Base-by-base conservation (phyloP, 1,140 invertebrate species). In the Manduca sexta region DNA sequence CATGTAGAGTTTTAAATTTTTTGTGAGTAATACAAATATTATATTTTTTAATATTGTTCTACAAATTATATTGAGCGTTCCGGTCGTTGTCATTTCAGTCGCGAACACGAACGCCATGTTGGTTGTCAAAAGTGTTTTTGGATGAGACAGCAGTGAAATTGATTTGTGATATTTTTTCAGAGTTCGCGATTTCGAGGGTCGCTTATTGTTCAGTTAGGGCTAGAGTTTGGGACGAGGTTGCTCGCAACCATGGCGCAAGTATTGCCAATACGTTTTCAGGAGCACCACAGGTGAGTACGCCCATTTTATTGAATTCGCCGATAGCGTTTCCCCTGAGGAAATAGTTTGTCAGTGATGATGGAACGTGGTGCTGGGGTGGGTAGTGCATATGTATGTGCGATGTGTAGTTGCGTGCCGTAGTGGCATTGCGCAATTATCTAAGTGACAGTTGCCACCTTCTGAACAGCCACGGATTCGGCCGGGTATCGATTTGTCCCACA, bases 221-320 rank as follows among this genome's bases (percentile, higher is more conserved):
- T n/a, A n/a, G n/a, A 71, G 67, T 58, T 69, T 67, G 64, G 65
- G 64, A 44, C 57, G 58, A 56, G 56, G 44, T 60, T 45, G 52
- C 33, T 46, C 49, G 55, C 62, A 71, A 88, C 84, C 79, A 94
- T 93, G 92, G 90, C 92, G 91, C 93, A 94, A 90, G 89, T 94
- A 87, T 89, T 98, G 79, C 96, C 96, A 57, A 98, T 98, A 87
- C 93, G 94, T 78, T 98, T 98, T 90, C 96, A 98, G 88, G 96
- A 98, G 91, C 96, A 98, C 91, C 98, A 80, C 96, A 97, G 95
- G 96, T 97, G 90, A 89, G 84, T 86, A 84, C 78, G 79, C 78
- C 79, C 78, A 81, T 84, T 71, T 71, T 75, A 66, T 64, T 71
- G 52, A 53, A 71, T 76, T 75, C 68, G 54, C 61, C 69, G 61